Conservation (phyloP, 2,113 vertebrate genomes). For the Crotophaga sulcirostris region DNA sequence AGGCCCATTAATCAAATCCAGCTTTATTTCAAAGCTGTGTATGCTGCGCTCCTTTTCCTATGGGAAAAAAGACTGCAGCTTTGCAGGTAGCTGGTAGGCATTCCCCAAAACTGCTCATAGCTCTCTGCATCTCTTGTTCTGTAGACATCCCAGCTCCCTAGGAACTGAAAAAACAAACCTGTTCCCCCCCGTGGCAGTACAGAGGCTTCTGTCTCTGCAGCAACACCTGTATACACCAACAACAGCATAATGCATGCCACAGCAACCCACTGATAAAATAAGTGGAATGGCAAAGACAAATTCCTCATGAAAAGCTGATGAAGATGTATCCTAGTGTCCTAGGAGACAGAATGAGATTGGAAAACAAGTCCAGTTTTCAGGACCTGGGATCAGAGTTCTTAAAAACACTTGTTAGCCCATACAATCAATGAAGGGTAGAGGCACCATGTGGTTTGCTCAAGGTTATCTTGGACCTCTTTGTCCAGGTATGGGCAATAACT, state of each 20-base stretch:
- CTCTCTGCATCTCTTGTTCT: neutral
- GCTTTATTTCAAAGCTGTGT: neutral
- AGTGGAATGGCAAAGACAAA: neutral
- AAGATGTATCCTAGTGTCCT: neutral
- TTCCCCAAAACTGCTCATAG: neutral
- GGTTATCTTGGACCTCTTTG: neutral
- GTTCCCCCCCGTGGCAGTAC: neutral
- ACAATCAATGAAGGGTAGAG: neutral
- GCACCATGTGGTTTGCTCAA: neutral
- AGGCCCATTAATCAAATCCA: neutral
- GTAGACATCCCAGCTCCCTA: neutral
- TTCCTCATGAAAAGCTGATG: neutral
- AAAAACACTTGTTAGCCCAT: neutral
- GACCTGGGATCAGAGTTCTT: neutral
- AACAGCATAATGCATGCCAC: neutral
- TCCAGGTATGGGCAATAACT: neutral
- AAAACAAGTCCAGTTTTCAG: neutral
- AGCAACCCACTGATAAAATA: neutral
- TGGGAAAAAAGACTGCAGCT: neutral
- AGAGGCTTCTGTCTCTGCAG: neutral
- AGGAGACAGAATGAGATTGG: neutral
- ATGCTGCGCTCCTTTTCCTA: neutral
- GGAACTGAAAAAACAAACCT: neutral
- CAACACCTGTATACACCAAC: neutral
- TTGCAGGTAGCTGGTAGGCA: neutral